phyloP scores from a whole-genome alignment of 1,140 invertebrate genomes.

The Coptotermes formosanus region DNA sequence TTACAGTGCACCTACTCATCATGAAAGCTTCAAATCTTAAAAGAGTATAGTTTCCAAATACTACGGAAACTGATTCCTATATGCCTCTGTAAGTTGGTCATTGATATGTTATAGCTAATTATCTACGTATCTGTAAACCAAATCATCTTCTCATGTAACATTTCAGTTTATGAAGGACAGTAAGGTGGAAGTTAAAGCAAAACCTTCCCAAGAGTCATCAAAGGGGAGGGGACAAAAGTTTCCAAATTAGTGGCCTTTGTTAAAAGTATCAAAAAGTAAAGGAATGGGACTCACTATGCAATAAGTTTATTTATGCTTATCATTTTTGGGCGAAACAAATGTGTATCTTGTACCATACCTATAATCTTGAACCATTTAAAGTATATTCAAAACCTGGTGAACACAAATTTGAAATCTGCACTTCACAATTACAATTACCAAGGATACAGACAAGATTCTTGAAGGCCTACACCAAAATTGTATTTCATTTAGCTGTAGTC shows the following conservation, averaged over 20 bases:
- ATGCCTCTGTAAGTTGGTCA: background rate
- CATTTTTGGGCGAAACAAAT: background rate
- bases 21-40: too few species aligned
- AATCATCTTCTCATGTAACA: too few species aligned
- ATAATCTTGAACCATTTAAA: background rate
- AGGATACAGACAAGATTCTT: background rate
- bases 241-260: background rate
- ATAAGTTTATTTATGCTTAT: background rate
- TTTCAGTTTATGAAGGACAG: background rate
- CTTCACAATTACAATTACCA: background rate
- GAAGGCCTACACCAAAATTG: constrained; percentile 10
- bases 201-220: background rate
- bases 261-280: background rate
- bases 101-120: background rate
- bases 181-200: background rate
- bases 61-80: background rate
- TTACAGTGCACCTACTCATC: too few species aligned
- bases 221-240: background rate
- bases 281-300: background rate
- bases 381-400: background rate
- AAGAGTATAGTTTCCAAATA: too few species aligned
- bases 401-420: background rate
- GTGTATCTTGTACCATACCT: background rate
- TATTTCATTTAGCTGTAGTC: background rate
- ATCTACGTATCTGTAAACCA: background rate